Evolutionary conservation across 2,888 invertebrate species (phyloP), one percentile per base, ranked within the genome.

Genomic region (Rhynchonema sp.): DNA sequence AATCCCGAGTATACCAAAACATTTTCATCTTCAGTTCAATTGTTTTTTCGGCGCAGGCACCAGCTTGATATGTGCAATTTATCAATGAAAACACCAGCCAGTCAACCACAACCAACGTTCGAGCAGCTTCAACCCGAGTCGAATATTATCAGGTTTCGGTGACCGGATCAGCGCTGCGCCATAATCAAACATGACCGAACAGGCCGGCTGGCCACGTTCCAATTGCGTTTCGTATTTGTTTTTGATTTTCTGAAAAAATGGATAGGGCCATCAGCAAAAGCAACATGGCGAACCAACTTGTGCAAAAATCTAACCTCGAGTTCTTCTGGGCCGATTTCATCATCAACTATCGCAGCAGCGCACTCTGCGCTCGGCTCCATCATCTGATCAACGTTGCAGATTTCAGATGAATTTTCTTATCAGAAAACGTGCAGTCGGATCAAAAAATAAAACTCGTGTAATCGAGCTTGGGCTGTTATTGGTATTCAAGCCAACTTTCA

Each of bases 141-240:
- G 81, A 56, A 94, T 87, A 73, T 96, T 92, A 56, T 70, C 68
- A 61, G 70, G 71, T 63, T 75, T 76, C 3, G 3, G n/a, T 58
- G 79, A 71, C 27, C 68, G 67, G 61, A 94, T 89, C 65, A 96
- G 78, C 74, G 91, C 92, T 84, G 90, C 91, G 0, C 92, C 90
- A 76, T 92, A 96, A 73, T 91, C 88, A 75, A 96, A 96, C 75
- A 88, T 86, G 25, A 87, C 85, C 73, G 86, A 86, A 64, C 83
- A 82, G 55, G 85, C 82, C 20, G 87, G 84, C 60, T 79, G 79
- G 27, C 84, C 83, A 66, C 81, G 80, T 62, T 82, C 81, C 30
- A 85, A 75, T 71, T 91, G 87, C 23, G 49, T n/a, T n/a, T 49
- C 38, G 38, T 38, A 38, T 17, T 6, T 38, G 9, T 38, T 6